A percentile compares a stretch with the other conserved stretches of the same genome.
These are phyloP conservation scores for Lerema accius DNA, from an alignment of 1,140 invertebrate species.

Conservation along the genomic window DNA sequence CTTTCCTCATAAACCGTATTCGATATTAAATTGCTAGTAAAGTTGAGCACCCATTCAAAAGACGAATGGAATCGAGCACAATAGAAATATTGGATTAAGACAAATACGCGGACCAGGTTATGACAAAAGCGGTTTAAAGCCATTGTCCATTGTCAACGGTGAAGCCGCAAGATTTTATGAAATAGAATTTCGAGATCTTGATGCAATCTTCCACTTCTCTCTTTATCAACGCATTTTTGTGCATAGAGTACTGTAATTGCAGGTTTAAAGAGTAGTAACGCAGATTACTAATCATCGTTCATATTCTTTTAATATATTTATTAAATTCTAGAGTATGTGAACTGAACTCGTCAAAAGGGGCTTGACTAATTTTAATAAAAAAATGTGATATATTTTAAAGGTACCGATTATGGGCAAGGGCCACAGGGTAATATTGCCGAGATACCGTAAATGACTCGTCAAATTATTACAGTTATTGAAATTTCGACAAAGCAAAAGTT, in stretches of 20 bases:
- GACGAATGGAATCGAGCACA: conserved; percentile 20
- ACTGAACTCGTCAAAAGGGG: no score
- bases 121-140: conserved; percentile 30
- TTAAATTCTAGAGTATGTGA: no score
- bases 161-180: conserved; percentile 19
- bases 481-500: no score
- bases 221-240: not conserved
- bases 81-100: conserved; percentile 25
- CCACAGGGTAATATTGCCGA: no score
- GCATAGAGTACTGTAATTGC: conserved; percentile 1
- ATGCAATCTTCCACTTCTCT: conserved; percentile 14
- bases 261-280: not conserved
- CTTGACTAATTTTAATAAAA: no score
- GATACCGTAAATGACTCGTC: no score
- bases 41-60: conserved; percentile 19
- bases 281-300: no score
- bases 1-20: conserved; percentile 11
- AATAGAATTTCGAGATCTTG: conserved; percentile 29
- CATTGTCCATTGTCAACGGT: conserved; percentile 17
- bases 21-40: conserved; percentile 27
- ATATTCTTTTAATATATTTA: no score
- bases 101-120: conserved; percentile 30
- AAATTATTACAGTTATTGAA: no score
- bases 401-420: no score
- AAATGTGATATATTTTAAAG: no score